Evolutionary conservation across 1,140 invertebrate species (phyloP).

Genomic region (Sinonovacula constricta): DNA sequence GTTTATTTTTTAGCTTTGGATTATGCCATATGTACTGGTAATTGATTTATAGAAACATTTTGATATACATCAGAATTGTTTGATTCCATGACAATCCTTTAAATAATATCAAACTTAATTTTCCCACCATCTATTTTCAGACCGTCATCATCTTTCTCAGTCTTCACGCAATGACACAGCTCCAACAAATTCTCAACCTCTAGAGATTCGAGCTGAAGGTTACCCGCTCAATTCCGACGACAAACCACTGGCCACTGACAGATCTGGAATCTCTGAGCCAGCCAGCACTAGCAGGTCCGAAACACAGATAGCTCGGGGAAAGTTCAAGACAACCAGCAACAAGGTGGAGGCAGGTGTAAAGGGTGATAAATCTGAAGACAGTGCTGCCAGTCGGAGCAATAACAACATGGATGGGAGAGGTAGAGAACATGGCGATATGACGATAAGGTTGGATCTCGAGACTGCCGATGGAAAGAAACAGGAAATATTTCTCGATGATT

Average conservation of each 20-base stretch:
- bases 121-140: no score
- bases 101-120: no score
- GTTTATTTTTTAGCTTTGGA: no score
- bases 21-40: no score
- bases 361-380: no score
- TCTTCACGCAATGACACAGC: constrained; percentile 22
- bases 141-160: background rate
- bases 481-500: constrained; percentile 49
- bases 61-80: no score
- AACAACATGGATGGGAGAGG: constrained; percentile 9
- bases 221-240: constrained; percentile 27
- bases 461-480: constrained; percentile 45
- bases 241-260: background rate
- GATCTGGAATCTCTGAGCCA: background rate
- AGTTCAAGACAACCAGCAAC: background rate
- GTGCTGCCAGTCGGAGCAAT: constrained; percentile 10
- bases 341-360: background rate
- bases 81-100: no score
- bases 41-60: no score
- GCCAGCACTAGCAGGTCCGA: background rate
- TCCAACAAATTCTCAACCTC: constrained; percentile 6
- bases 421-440: background rate
- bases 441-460: constrained; percentile 42
- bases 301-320: background rate
- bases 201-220: constrained; percentile 44